phyloP scores from a whole-genome alignment of 2,888 invertebrate species.

The Nomada flava region DNA sequence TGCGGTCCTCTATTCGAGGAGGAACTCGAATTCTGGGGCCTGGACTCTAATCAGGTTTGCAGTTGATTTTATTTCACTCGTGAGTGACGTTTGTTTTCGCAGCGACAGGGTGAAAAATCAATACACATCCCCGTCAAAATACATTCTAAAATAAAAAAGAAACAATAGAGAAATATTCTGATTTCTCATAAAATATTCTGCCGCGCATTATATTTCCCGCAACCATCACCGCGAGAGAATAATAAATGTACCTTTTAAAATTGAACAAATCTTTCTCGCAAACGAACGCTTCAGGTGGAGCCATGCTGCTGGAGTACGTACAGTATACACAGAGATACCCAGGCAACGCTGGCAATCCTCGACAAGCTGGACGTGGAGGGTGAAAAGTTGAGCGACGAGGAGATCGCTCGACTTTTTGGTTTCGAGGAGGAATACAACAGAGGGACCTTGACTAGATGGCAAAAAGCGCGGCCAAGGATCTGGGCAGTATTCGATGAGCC shows the following conservation, averaged over 20 bases:
- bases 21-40: slow-evolving; percentile 99
- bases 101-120: no score
- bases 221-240: not conserved
- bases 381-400: slow-evolving; percentile 96
- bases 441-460: slow-evolving; percentile 94
- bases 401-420: slow-evolving; percentile 96
- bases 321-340: slow-evolving; percentile 93
- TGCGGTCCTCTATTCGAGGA: slow-evolving; percentile 99
- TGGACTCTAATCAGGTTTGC: slow-evolving; percentile 98
- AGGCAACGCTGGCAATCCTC: slow-evolving; percentile 97
- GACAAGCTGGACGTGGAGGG: slow-evolving; percentile 98
- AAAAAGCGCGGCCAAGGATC: slow-evolving; percentile 94
- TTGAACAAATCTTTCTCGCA: not conserved
- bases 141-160: no score
- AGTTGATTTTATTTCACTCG: not conserved
- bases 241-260: not conserved
- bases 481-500: slow-evolving; percentile 99
- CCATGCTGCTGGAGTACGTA: slow-evolving; percentile 99
- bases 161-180: no score
- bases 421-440: slow-evolving; percentile 93
- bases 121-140: no score
- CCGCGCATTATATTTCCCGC: no score
- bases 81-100: not conserved
- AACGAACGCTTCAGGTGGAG: slow-evolving; percentile 87
- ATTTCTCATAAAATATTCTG: no score